Evolutionary conservation across 1,140 invertebrate genomes (phyloP).

Genomic region (Telenomus remus): DNA sequence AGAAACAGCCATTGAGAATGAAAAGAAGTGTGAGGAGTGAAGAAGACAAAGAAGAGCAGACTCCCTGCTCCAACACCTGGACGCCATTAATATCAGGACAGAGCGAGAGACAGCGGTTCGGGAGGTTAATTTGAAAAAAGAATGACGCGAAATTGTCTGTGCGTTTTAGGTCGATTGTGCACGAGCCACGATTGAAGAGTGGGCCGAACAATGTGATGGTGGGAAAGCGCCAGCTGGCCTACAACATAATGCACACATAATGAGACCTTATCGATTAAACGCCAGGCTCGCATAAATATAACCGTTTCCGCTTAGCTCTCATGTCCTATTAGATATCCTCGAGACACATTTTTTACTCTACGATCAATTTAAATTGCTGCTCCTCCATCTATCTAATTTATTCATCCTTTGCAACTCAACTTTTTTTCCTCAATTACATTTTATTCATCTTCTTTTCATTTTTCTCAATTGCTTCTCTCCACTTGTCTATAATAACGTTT

Average conservation of each 20-base stretch:
- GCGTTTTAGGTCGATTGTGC: slow-evolving; percentile 15
- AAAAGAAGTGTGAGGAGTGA: slow-evolving; percentile 23
- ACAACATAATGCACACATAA: slow-evolving; percentile 35
- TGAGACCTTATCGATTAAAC: slow-evolving; percentile 50
- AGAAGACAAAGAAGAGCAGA: slow-evolving; percentile 48
- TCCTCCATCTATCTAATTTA: no score
- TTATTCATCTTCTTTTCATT: no score
- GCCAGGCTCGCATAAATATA: slow-evolving; percentile 34
- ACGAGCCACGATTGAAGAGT: slow-evolving; percentile 34
- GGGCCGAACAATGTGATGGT: slow-evolving; percentile 35
- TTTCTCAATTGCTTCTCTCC: no score
- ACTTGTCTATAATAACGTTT: no score
- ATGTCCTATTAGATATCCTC: no score
- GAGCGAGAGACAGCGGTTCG: slow-evolving; percentile 37
- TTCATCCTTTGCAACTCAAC: no score
- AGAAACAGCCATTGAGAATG: slow-evolving; percentile 35
- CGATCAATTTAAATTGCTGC: no score
- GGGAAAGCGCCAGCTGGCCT: slow-evolving; percentile 46
- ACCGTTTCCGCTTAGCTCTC: not conserved
- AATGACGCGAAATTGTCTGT: not conserved
- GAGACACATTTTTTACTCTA: no score
- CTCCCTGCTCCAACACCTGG: slow-evolving; percentile 49
- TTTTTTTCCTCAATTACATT: no score
- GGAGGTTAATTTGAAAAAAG: slow-evolving; percentile 25
- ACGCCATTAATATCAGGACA: slow-evolving; percentile 53